Percentiles rank a stretch among this genome's conserved stretches.
phyloP scores from a whole-genome alignment of 1,140 invertebrate species.

The Coelopa frigida region DNA sequence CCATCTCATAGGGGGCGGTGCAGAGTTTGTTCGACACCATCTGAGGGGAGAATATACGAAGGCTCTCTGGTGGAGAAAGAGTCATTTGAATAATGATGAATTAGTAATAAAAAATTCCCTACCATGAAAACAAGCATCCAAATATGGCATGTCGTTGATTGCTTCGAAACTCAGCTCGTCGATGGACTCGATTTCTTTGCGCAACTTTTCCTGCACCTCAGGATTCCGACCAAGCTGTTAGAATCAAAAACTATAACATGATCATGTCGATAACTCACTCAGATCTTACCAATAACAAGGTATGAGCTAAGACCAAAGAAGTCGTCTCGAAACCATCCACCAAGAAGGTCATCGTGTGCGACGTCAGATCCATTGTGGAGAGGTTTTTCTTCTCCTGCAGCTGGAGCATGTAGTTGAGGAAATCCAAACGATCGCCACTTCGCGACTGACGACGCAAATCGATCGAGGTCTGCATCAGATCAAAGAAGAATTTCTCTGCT shows the following conservation, averaged over 20 bases:
- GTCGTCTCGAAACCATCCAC: constrained; percentile 40
- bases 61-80: constrained; percentile 11
- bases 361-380: constrained; percentile 16
- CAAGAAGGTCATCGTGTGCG: constrained; percentile 30
- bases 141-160: constrained; percentile 24
- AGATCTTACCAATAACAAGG: constrained; percentile 19
- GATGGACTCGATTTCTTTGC: constrained; percentile 37
- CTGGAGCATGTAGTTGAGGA: constrained; percentile 40
- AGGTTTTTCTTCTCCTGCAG: constrained; percentile 33
- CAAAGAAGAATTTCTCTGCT: constrained; percentile 33
- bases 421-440: constrained; percentile 37
- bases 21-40: constrained; percentile 1
- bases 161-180: constrained; percentile 23
- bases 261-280: too few species aligned
- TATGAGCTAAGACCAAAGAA: constrained; percentile 19
- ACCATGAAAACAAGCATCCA: constrained; percentile 32
- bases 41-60: constrained; percentile 6
- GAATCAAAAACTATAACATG: too few species aligned
- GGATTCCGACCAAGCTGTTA: constrained; percentile 19
- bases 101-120: neutral
- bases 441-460: constrained; percentile 19
- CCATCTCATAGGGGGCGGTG: constrained; percentile 7
- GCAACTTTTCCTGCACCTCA: constrained; percentile 20
- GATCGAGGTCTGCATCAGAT: constrained; percentile 31
- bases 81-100: neutral